phyloP scores from a whole-genome alignment of 2,113 vertebrate genomes.

The Colistium nudipinnis region DNA sequence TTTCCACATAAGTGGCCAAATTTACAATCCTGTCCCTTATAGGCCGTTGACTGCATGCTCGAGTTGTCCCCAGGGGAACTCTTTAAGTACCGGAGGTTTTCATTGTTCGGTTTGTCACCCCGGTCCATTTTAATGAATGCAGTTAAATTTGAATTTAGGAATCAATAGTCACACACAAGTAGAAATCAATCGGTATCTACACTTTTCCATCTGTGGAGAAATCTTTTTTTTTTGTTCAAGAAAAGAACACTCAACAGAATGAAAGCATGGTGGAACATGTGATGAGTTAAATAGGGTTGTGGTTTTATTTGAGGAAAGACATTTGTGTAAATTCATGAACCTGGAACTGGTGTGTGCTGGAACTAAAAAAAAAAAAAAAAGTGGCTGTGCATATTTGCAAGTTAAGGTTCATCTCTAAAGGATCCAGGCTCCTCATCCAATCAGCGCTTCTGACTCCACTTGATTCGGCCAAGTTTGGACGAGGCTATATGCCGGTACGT shows the following conservation, averaged over 20 bases:
- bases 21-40: conserved; percentile 40
- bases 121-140: background rate
- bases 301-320: too few relatives aligned
- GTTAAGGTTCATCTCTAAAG: too few relatives aligned
- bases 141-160: background rate
- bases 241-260: too few relatives aligned
- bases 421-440: conserved; percentile 1
- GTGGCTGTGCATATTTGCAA: too few relatives aligned
- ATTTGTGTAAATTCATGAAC: too few relatives aligned
- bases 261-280: background rate
- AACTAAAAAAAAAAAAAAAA: too few relatives aligned
- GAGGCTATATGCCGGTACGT: conserved; percentile 1
- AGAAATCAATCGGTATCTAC: background rate
- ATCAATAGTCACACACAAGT: background rate
- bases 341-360: too few relatives aligned
- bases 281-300: background rate
- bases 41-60: conserved; percentile 29
- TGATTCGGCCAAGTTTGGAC: background rate
- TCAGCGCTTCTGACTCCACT: conserved; percentile 2
- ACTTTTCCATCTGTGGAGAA: background rate
- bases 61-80: too few relatives aligned
- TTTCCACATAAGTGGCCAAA: conserved; percentile 35
- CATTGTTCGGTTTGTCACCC: too few relatives aligned
- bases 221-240: too few relatives aligned
- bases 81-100: too few relatives aligned